Base-by-base conservation (phyloP, 1,140 invertebrate genomes). In the Pogonomyrmex californicus region DNA sequence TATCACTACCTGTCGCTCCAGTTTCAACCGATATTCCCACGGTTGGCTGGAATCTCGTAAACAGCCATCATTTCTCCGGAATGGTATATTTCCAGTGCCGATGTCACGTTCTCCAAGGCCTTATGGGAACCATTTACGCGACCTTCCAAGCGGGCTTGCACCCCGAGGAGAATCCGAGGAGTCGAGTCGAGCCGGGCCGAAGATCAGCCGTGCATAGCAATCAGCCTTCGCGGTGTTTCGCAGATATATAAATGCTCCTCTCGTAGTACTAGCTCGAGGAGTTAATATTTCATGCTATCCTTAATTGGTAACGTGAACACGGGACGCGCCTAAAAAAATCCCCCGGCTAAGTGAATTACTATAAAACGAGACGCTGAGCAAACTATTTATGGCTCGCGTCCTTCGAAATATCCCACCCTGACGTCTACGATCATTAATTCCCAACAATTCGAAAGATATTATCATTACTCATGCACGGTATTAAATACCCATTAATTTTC, bases 241-340 rank as follows among this genome's bases (percentile, higher is more conserved):
- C 78, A 81, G 63, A 81, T 70, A 81, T 81, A 81, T 81, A 81
- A 70, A 81, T 12, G 63, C 36, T 56, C 36, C 78, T 81, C 78
- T 70, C 63, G 54, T 38, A 10, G 63, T 17, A 10, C 65, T 81
- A 81, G 78, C 65, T 81, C 38, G 78, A 70, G 78, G 65, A 81
- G 78, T 81, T 81, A 81, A 81, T 81, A 81, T 81, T 81, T 81
- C 78, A 81, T 81, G 78, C 65, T 81, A 70, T 81, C 78, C 65
- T 81, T 81, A 81, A 81, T 81, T 81, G 78, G 78, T 81, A 81
- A 81, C 63, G 65, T 81, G 78, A 81, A 81, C 51, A 56, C 38
- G 78, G 14, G 78, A 54, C 49, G 47, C 78, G 23, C 36, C 49
- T 63, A 70, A 81, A 81, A 62, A 44, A 81, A 70, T 70, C 30